These are phyloP conservation scores for Pangasius mekongensis DNA, from an alignment of 2,797 vertebrate species.

Conservation along the genomic window DNA sequence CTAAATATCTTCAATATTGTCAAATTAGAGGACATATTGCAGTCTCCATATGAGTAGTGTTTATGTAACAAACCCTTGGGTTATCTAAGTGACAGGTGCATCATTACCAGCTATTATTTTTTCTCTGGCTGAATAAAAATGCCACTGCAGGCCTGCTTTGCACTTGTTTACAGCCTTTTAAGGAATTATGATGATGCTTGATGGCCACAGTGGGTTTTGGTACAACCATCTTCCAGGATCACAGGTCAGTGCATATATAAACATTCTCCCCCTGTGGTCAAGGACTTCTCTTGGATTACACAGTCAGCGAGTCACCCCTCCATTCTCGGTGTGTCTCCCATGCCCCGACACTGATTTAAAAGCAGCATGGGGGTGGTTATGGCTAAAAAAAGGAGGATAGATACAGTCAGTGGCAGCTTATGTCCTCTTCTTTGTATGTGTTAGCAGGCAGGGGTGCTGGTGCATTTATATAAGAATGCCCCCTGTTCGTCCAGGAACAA, in stretches of 20 bases:
- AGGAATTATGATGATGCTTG: slow-evolving; percentile 35
- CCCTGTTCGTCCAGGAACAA: slow-evolving; percentile 50
- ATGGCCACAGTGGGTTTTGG: slow-evolving; percentile 43
- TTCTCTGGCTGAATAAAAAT: slow-evolving; percentile 31
- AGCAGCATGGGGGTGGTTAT: slow-evolving; percentile 27
- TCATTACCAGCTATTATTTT: slow-evolving; percentile 14
- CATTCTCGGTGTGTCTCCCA: slow-evolving; percentile 29
- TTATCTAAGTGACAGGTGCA: slow-evolving; percentile 34
- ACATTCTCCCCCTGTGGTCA: slow-evolving; percentile 45
- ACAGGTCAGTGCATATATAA: slow-evolving; percentile 49
- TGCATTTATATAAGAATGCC: slow-evolving; percentile 48
- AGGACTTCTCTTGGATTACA: slow-evolving; percentile 49
- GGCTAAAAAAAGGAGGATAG: slow-evolving; percentile 35
- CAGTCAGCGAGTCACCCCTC: slow-evolving; percentile 34
- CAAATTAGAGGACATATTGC: background rate
- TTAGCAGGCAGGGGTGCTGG: slow-evolving; percentile 8
- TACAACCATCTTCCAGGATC: slow-evolving; percentile 26
- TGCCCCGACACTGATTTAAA: slow-evolving; percentile 41
- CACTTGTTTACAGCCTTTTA: slow-evolving; percentile 37
- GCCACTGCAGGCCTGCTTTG: slow-evolving; percentile 28
- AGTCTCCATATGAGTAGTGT: background rate
- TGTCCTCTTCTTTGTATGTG: slow-evolving; percentile 43
- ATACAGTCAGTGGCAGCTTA: slow-evolving; percentile 34
- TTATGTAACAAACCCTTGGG: slow-evolving; percentile 23
- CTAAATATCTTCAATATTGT: slow-evolving; percentile 10